These are phyloP conservation scores for Calidris pugnax DNA, from an alignment of 2,113 vertebrate genomes.

Conservation along the genomic window DNA sequence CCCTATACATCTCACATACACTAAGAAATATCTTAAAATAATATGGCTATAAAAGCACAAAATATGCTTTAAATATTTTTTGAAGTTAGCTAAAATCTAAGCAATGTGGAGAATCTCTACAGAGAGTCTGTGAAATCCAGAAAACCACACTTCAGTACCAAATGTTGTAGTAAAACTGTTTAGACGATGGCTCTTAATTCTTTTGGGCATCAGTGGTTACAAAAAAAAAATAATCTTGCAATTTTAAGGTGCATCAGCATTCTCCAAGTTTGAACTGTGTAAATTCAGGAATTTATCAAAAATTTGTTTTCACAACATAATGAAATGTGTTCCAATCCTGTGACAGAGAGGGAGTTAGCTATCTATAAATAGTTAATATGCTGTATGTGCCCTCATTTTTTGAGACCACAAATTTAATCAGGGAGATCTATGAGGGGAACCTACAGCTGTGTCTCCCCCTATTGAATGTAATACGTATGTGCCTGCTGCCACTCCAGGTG, in stretches of 20 bases:
- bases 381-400: not conserved
- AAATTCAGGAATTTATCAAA: not conserved
- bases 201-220: not conserved
- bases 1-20: not conserved
- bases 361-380: not conserved
- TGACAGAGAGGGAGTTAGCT: not conserved
- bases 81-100: not conserved
- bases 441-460: too few species aligned
- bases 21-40: not conserved
- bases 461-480: not conserved
- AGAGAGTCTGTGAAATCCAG: not conserved
- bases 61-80: not conserved
- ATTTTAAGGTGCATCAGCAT: not conserved
- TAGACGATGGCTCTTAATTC: not conserved
- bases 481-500: not conserved
- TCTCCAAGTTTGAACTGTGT: not conserved
- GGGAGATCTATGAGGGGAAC: not conserved
- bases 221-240: not conserved
- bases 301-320: not conserved
- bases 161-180: not conserved
- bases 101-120: not conserved
- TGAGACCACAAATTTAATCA: not conserved
- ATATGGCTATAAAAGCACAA: not conserved
- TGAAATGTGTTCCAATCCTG: not conserved
- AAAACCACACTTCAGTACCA: not conserved